phyloP scores from a whole-genome alignment of 2,113 vertebrate genomes.

The Nansenia antarctica region DNA sequence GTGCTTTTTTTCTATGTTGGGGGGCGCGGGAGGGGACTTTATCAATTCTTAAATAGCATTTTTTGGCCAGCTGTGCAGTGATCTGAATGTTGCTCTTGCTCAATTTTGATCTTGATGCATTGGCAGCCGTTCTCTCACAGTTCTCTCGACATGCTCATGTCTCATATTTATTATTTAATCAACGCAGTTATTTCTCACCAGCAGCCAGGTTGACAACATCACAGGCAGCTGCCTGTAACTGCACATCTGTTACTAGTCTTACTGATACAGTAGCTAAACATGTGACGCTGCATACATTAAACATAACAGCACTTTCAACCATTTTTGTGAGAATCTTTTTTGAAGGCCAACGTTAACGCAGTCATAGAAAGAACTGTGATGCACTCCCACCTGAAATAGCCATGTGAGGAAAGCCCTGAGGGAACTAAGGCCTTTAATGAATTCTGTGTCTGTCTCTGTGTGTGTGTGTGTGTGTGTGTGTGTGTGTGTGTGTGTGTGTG shows the following conservation, averaged over 20 bases:
- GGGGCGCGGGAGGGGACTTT: conserved; percentile 48
- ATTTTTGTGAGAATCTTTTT: conserved; percentile 60
- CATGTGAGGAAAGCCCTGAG: conserved; percentile 66
- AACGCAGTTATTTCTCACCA: conserved; percentile 68
- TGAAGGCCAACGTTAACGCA: conserved; percentile 74
- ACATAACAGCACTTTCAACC: conserved; percentile 49
- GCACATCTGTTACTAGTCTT: conserved; percentile 42
- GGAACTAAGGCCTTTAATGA: conserved; percentile 67
- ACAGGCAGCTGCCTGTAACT: conserved; percentile 53
- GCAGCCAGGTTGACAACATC: conserved; percentile 54
- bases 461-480: conserved; percentile 6
- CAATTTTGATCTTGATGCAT: conserved; percentile 65
- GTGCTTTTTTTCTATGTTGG: conserved; percentile 49
- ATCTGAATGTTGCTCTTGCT: conserved; percentile 60
- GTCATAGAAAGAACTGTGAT: conserved; percentile 64
- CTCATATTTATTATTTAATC: conserved; percentile 62
- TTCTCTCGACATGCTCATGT: conserved; percentile 63
- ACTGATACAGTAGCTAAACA: conserved; percentile 28
- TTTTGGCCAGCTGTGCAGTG: conserved; percentile 69
- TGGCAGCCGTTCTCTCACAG: conserved; percentile 50
- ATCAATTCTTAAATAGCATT: conserved; percentile 62
- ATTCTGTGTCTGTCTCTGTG: conserved; percentile 27
- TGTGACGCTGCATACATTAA: background rate
- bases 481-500: background rate
- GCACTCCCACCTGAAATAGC: conserved; percentile 65